Conservation (phyloP, 2,113 vertebrate genomes). For the Chunga burmeisteri region DNA sequence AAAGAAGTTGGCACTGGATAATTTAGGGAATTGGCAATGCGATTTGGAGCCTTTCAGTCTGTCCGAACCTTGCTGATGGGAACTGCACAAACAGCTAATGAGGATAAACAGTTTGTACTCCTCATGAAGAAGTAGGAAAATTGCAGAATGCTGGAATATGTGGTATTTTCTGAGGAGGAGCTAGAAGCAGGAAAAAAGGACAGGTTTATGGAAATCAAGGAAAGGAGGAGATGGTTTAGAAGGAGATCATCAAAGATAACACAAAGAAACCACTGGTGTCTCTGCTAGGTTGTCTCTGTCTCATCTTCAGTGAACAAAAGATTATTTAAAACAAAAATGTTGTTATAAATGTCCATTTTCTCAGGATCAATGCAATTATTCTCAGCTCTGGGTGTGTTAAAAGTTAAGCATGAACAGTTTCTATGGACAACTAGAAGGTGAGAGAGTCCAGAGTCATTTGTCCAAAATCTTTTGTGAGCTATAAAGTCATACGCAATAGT, state of each 20-base stretch:
- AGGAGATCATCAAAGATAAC: not conserved
- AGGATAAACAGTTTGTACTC: not conserved
- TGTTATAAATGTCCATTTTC: not conserved
- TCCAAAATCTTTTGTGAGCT: not conserved
- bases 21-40: not conserved
- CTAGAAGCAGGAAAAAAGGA: not conserved
- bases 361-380: not conserved
- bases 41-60: not conserved
- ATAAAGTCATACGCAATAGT: not conserved
- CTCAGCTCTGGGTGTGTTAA: not conserved
- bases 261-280: not conserved
- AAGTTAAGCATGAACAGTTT: not conserved
- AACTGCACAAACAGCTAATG: not conserved
- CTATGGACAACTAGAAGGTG: not conserved
- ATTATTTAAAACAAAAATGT: not conserved
- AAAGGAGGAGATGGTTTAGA: not conserved
- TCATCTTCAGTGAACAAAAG: not conserved
- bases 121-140: not conserved
- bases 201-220: not conserved
- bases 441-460: not conserved
- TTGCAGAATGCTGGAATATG: not conserved
- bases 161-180: not conserved
- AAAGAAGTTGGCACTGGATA: not conserved
- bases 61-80: not conserved
- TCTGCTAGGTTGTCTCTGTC: not conserved